Conservation (phyloP, 1,140 invertebrate species). For the Drosophila bifasciata region DNA sequence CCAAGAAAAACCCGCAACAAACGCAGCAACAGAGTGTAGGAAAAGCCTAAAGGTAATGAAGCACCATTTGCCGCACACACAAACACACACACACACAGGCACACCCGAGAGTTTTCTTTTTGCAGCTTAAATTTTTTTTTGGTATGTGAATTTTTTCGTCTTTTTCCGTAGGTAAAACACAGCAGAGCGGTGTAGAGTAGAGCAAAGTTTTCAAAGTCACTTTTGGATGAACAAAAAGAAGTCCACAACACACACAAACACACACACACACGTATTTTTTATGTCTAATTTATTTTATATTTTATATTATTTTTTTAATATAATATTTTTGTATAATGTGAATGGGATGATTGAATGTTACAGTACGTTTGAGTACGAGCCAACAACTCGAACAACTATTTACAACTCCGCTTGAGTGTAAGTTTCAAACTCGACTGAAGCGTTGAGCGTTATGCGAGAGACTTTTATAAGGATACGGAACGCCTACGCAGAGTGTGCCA, state of each 20-base stretch:
- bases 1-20: conserved; percentile 14
- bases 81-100: conserved; percentile 24
- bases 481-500: conserved; percentile 36
- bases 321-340: conserved; percentile 12
- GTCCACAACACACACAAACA: too few species aligned
- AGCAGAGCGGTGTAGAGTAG: too few species aligned
- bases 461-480: conserved; percentile 62
- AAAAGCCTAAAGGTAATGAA: conserved; percentile 49
- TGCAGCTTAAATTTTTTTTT: conserved; percentile 47
- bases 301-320: conserved; percentile 12
- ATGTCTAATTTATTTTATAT: conserved; percentile 7
- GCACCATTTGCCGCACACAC: conserved; percentile 36
- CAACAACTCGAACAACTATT: conserved; percentile 83
- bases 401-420: conserved; percentile 83
- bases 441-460: conserved; percentile 61
- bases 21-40: neutral
- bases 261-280: conserved; percentile 28
- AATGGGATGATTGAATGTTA: conserved; percentile 42
- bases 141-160: conserved; percentile 33
- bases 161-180: neutral
- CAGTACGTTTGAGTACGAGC: conserved; percentile 84
- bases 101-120: conserved; percentile 51
- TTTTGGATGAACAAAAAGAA: too few species aligned
- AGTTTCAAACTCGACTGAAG: conserved; percentile 84
- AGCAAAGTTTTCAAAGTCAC: conserved; percentile 19